Conservation (phyloP, 1,140 invertebrate species). For the Trichoplusia ni region DNA sequence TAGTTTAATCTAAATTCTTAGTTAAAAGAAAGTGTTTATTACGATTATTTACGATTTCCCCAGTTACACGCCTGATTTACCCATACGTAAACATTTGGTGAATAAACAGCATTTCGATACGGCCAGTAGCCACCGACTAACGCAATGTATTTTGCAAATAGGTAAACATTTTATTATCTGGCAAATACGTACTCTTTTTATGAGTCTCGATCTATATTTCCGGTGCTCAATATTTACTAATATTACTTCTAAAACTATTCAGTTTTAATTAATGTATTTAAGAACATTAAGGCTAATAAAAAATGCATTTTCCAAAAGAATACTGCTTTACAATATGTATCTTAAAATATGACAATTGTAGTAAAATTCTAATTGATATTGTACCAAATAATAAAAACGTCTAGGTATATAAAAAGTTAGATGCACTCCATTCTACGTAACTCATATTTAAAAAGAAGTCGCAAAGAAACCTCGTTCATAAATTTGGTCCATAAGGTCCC, state of each 20-base stretch:
- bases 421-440: no score
- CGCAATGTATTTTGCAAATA: constrained; percentile 22
- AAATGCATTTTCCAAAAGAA: not conserved
- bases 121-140: constrained; percentile 11
- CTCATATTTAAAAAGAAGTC: no score
- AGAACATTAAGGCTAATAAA: no score
- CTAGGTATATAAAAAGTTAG: no score
- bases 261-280: no score
- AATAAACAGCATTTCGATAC: constrained; percentile 22
- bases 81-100: constrained; percentile 21
- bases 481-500: no score
- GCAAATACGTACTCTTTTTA: constrained; percentile 34
- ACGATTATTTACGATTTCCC: constrained; percentile 30
- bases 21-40: constrained; percentile 32
- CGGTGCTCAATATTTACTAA: constrained; percentile 11
- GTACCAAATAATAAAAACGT: no score
- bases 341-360: no score
- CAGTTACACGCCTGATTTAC: constrained; percentile 29
- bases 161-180: constrained; percentile 31
- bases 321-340: not conserved
- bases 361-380: no score
- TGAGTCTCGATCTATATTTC: constrained; percentile 25
- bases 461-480: no score
- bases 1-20: not conserved
- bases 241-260: not conserved